Conservation (phyloP, 2,888 invertebrate species). For the Rhamphomyia laevipes region DNA sequence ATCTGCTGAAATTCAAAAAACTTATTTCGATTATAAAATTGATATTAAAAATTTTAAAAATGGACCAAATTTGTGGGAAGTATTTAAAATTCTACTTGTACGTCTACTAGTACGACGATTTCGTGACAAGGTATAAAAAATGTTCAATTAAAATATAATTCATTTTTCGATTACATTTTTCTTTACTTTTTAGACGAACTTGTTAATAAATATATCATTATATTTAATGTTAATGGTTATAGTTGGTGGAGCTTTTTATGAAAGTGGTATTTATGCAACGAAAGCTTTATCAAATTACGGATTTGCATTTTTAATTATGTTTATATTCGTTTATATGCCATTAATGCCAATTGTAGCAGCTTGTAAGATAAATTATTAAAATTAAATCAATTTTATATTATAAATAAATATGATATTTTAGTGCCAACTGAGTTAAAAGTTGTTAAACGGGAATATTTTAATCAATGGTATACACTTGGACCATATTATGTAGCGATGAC, state of each 20-base stretch:
- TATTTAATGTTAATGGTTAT: slow-evolving; percentile 57
- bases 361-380: slow-evolving; percentile 47
- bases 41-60: slow-evolving; percentile 43
- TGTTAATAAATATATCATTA: slow-evolving; percentile 55
- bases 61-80: slow-evolving; percentile 49
- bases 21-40: slow-evolving; percentile 20
- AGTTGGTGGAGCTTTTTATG: slow-evolving; percentile 56
- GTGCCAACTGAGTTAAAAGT: slow-evolving; percentile 69
- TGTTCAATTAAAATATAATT: too few species aligned
- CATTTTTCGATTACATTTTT: not conserved
- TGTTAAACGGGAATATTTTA: slow-evolving; percentile 67
- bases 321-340: slow-evolving; percentile 68
- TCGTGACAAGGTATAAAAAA: slow-evolving; percentile 54
- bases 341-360: slow-evolving; percentile 70
- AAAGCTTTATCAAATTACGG: slow-evolving; percentile 76
- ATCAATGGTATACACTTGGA: slow-evolving; percentile 71
- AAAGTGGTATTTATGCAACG: slow-evolving; percentile 68
- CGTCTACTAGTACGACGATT: slow-evolving; percentile 65
- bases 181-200: slow-evolving; percentile 48
- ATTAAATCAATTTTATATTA: not conserved
- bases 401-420: slow-evolving; percentile 34
- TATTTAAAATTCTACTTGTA: slow-evolving; percentile 53
- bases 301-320: slow-evolving; percentile 67
- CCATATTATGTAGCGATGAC: slow-evolving; percentile 68
- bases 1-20: too few species aligned